Conservation (phyloP, 1,140 invertebrate species). For the Brachionus plicatilis region DNA sequence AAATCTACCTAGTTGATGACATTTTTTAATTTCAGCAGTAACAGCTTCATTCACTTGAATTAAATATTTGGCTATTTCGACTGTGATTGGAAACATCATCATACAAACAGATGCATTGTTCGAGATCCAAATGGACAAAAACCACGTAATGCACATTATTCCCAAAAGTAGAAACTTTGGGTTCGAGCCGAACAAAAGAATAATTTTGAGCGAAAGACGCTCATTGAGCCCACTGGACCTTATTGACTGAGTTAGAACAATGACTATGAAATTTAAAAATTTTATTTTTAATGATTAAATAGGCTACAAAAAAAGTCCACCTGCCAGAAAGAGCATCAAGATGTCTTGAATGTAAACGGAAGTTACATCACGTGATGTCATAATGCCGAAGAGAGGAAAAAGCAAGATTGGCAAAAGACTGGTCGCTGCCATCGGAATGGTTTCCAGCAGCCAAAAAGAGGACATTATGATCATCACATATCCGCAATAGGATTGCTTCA, state of each 20-base stretch:
- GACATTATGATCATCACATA: constrained; percentile 33
- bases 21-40: background rate
- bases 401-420: constrained; percentile 56
- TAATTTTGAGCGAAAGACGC: background rate
- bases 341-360: constrained; percentile 61
- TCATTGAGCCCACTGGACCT: background rate
- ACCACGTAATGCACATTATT: constrained; percentile 54
- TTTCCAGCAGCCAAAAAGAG: constrained; percentile 56
- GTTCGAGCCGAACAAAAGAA: background rate
- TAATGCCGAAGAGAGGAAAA: constrained; percentile 53
- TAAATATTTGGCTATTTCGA: constrained; percentile 49
- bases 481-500: constrained; percentile 2
- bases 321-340: constrained; percentile 72
- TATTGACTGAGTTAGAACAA: background rate
- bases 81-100: constrained; percentile 55
- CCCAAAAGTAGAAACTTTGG: constrained; percentile 50
- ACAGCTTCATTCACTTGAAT: background rate
- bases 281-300: background rate
- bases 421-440: constrained; percentile 57
- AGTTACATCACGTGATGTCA: constrained; percentile 48
- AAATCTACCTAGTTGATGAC: background rate
- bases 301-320: constrained; percentile 50
- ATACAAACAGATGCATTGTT: constrained; percentile 57
- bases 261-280: background rate
- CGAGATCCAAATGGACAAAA: constrained; percentile 58